Evolutionary conservation across 2,797 vertebrate genomes (phyloP), one percentile per base, ranked within the genome.

Genomic region (Setipinna tenuifilis): DNA sequence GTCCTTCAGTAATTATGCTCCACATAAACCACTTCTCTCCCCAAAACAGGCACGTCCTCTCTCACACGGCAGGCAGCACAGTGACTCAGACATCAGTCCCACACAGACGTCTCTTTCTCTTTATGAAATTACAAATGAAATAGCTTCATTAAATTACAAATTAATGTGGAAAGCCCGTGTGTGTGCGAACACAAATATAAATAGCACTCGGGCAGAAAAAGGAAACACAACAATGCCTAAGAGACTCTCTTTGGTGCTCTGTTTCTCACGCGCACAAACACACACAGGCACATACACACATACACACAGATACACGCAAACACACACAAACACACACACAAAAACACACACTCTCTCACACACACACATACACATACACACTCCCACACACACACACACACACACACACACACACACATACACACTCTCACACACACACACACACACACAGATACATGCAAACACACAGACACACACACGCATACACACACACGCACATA

Each of bases 61-160:
- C 48, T 41, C 59, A 82, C 41, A 68, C 44, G 41, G 17, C 85
- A 62, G 41, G 17, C 85, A 62, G 28, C 81, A 9, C 41, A 11
- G 46, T 31, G 71, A 78, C 71, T 44, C 31, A 31, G 58, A 59
- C 6, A 78, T 78, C 71, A 75, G 12, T 17, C 68, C 68, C 31
- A 19, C 31, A 78, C 71, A 78, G 21, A 78, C 17, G 71, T 44
- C 71, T 44, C 31, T 78, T 78, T 78, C 35, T 9, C 35, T 44
- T 6, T 21, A 6, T 44, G 31, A 44, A 78, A 78, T 21, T 44
- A 44, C 16, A 78, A 78, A 78, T 78, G 31, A 19, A 19, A 28
- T 31, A 19, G 35, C 35, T 78, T 78, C 71, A 78, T 78, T 78
- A 21, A 78, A 78, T 78, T 78, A 78, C 71, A 78, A 78, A 78